Evolutionary conservation across 2,113 vertebrate species (phyloP), one percentile per base, ranked within the genome.

Genomic region (Passerina amoena): DNA sequence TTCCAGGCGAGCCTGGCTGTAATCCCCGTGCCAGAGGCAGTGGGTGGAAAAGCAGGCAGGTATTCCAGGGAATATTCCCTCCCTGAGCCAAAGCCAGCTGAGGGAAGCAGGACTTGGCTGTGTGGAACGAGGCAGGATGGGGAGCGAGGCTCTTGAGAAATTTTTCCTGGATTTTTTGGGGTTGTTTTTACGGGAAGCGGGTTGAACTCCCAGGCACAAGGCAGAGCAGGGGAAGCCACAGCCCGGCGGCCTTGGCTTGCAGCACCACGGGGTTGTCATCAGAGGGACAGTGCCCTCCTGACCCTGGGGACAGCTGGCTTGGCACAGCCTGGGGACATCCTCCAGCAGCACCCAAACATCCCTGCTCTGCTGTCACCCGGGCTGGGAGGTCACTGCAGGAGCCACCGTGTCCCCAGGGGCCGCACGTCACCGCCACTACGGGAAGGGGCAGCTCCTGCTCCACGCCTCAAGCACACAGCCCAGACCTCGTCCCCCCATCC

Each of bases 371-470:
- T 7, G 8, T 57, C 91, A 54, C 56, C 60, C 71, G 2, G 2
- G 14, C 47, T 2, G 1, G 45, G 61, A 56, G 40, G 64, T 8
- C 51, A 69, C 61, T 3, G 5, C 73, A 9, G 64, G 24, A 64
- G 63, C 45, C 11, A 14, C 31, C 1, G 6, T 0, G 20, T 79
- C 84, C 81, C 68, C 2, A 0, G 18, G 66, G 51, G 31, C 35
- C 18, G 3, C 31, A 16, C 4, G 10, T n/a, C 23, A 38, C 14
- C 0, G 3, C 16, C 4, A 2, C 53, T 3, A 6, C 0, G 5
- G 64, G 70, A 82, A 61, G 33, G 25, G 88, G 40, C 57, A 64
- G 40, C 76, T 53, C 83, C 33, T 19, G 60, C 2, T 35, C 47
- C 81, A 8, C 6, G 6, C 14, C 37, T 22, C 48, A 59, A 5